phyloP scores from a whole-genome alignment of 92 coral and sea anemone species.

The Bergia puertoricense region DNA sequence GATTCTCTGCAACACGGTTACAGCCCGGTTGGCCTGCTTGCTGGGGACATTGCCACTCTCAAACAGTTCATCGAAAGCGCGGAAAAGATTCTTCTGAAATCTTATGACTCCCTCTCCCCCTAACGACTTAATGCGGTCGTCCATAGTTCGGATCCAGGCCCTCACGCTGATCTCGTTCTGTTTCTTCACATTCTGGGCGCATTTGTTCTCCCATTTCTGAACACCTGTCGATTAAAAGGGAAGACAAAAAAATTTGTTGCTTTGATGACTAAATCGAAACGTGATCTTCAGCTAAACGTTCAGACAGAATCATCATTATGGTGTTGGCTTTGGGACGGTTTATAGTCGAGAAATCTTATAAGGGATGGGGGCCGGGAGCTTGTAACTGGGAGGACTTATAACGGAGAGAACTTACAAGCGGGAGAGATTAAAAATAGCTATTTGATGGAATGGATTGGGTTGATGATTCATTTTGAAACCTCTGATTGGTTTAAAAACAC shows the following conservation, averaged over 20 bases:
- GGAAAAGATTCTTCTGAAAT: slow-evolving; percentile 89
- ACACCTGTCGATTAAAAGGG: slow-evolving; percentile 65
- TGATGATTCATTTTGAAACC: no score
- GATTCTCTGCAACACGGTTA: slow-evolving; percentile 82
- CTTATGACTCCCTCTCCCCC: slow-evolving; percentile 98
- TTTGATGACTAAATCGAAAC: no score
- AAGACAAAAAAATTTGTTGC: not conserved
- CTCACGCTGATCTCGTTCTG: slow-evolving; percentile 84
- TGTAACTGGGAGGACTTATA: no score
- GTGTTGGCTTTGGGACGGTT: no score
- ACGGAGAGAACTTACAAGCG: no score
- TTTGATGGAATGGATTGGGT: no score
- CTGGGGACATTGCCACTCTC: slow-evolving; percentile 76
- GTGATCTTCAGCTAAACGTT: no score
- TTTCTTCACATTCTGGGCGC: slow-evolving; percentile 68
- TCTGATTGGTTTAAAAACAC: no score
- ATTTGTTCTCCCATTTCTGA: slow-evolving; percentile 81
- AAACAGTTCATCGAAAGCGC: slow-evolving; percentile 94
- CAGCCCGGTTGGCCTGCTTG: slow-evolving; percentile 71
- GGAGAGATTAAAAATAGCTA: no score
- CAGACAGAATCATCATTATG: no score
- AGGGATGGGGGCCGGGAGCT: no score
- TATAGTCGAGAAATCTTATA: no score
- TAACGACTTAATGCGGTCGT: slow-evolving; percentile 81
- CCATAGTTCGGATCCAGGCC: slow-evolving; percentile 98